Evolutionary conservation across 1,140 invertebrate species (phyloP).

Genomic region (Drosophila pseudoobscura): DNA sequence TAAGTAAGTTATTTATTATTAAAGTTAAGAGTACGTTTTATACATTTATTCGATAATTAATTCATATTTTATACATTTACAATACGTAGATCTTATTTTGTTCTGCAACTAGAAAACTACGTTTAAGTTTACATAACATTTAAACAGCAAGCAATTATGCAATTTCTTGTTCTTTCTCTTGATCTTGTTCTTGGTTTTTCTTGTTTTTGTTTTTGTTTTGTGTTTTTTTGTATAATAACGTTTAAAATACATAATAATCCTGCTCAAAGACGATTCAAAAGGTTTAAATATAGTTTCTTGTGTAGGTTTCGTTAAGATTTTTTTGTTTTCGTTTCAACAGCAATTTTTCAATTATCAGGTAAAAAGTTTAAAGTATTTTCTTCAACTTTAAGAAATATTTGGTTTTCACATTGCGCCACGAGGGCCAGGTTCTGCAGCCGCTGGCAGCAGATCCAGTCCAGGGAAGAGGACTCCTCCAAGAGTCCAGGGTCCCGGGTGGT

Average conservation of each 20-base stretch:
- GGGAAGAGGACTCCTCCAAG: conserved; percentile 46
- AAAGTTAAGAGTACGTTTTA: conserved; percentile 49
- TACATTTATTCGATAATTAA: conserved; percentile 49
- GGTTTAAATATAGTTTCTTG: conserved; percentile 16
- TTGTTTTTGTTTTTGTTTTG: conserved; percentile 35
- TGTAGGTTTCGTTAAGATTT: conserved; percentile 12
- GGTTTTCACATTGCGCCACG: conserved; percentile 79
- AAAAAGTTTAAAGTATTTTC: conserved; percentile 79
- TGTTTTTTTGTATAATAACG: conserved; percentile 52
- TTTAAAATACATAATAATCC: conserved; percentile 72
- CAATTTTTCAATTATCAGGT: conserved; percentile 81
- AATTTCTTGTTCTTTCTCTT: conserved; percentile 59
- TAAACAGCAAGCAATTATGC: conserved; percentile 52
- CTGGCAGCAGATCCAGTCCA: conserved; percentile 75
- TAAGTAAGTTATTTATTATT: conserved; percentile 58
- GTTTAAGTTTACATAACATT: conserved; percentile 69
- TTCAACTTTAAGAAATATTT: conserved; percentile 81
- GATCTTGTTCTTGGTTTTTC: conserved; percentile 27
- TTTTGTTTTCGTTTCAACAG: conserved; percentile 58
- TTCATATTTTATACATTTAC: conserved; percentile 73
- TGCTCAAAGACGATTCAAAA: conserved; percentile 59
- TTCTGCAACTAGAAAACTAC: conserved; percentile 60
- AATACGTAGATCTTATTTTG: conserved; percentile 46
- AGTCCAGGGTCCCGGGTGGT: conserved; percentile 12
- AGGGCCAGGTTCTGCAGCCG: conserved; percentile 75